Percentiles rank a stretch among this genome's conserved stretches.
phyloP scores from a whole-genome alignment of 2,113 vertebrate species.

The Acrocephalus kingi region DNA sequence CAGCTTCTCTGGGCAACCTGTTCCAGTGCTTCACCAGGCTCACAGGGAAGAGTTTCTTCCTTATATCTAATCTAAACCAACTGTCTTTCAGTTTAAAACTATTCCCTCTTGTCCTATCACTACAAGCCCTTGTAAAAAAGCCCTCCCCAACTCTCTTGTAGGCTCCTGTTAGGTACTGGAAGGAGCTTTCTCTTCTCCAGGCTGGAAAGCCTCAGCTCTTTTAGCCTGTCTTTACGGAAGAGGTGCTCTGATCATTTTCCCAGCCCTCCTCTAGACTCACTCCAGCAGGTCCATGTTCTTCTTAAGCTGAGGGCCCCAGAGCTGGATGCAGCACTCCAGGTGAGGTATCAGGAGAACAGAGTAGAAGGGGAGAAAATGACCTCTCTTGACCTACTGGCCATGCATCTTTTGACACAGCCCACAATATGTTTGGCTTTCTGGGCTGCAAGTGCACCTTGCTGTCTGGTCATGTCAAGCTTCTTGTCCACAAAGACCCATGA shows the following conservation, averaged over 20 bases:
- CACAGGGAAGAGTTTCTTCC: not conserved
- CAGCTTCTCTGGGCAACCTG: too few relatives aligned
- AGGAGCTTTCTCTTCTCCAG: not conserved
- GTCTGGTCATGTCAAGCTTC: not conserved
- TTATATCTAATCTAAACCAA: not conserved
- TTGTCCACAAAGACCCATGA: not conserved
- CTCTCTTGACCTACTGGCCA: not conserved
- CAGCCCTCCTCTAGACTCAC: not conserved
- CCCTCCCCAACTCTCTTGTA: not conserved
- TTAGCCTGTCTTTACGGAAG: not conserved
- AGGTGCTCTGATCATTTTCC: not conserved
- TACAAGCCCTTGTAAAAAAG: not conserved
- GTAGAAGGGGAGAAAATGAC: not conserved
- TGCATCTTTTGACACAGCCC: fast-evolving
- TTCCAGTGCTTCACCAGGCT: not conserved
- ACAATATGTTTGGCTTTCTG: not conserved
- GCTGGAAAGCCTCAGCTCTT: not conserved
- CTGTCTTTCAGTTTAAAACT: not conserved
- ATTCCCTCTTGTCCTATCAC: not conserved
- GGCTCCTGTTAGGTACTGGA: not conserved
- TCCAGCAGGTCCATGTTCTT: not conserved
- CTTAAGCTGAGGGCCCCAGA: not conserved
- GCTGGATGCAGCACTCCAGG: not conserved
- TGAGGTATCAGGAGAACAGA: not conserved
- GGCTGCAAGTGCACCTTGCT: not conserved